Percentiles rank a stretch among this genome's conserved stretches.
phyloP scores from a whole-genome alignment of 2,888 invertebrate genomes.

The Rhopalosiphum nymphaeae region DNA sequence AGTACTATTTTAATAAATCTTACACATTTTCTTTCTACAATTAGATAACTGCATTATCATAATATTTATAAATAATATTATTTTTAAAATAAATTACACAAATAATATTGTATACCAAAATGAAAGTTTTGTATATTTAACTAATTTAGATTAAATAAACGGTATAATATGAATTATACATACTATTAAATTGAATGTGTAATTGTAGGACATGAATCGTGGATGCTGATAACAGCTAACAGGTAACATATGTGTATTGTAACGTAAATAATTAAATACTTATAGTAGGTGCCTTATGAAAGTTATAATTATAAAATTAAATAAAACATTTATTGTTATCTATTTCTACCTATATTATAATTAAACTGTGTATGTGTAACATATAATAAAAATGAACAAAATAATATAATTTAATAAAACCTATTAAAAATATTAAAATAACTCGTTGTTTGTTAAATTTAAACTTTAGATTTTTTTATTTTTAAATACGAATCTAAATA shows the following conservation, averaged over 20 bases:
- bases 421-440: not conserved
- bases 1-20: not conserved
- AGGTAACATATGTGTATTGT: conserved; percentile 10
- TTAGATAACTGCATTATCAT: not conserved
- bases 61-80: not conserved
- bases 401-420: not conserved
- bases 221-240: not conserved
- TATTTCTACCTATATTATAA: not conserved
- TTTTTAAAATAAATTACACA: conserved; percentile 8
- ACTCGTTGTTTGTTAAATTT: not conserved
- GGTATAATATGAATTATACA: not conserved
- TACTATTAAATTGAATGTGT: not conserved
- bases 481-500: not conserved
- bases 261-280: conserved; percentile 36
- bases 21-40: not conserved
- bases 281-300: not conserved
- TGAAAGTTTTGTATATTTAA: conserved; percentile 28
- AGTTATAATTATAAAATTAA: conserved; percentile 20
- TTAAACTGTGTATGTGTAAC: not conserved
- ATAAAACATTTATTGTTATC: not conserved
- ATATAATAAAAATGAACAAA: not conserved
- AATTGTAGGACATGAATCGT: not conserved
- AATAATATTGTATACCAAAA: conserved; percentile 12
- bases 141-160: conserved; percentile 21
- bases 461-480: not conserved